Percentiles rank a stretch among this genome's conserved stretches.
Evolutionary conservation across 1,140 invertebrate genomes (phyloP).

Genomic region (Trigoniulus corallinus): DNA sequence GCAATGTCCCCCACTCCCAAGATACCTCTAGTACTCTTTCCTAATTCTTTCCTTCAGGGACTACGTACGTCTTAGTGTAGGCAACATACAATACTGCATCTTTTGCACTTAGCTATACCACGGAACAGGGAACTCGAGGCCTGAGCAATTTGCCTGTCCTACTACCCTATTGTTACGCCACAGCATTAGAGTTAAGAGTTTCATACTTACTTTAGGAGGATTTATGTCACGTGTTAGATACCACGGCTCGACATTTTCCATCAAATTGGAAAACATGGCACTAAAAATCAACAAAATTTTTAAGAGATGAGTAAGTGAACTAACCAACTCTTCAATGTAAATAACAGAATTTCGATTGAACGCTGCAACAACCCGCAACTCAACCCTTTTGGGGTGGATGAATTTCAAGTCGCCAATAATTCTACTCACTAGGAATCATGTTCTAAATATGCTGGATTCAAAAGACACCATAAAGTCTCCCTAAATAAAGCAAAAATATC

Average conservation of each 20-base stretch:
- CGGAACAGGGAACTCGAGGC: no score
- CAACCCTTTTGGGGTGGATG: no score
- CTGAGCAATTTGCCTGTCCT: no score
- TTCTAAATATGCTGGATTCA: slow-evolving; percentile 46
- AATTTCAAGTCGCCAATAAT: no score
- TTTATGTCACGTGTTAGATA: slow-evolving; percentile 38
- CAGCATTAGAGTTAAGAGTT: neutral
- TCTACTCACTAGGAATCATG: slow-evolving; percentile 57
- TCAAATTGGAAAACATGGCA: slow-evolving; percentile 49
- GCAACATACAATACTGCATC: no score
- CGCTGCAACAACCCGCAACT: no score
- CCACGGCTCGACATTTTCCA: slow-evolving; percentile 50
- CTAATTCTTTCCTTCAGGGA: no score
- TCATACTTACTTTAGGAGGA: slow-evolving; percentile 4
- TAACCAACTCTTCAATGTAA: slow-evolving; percentile 5
- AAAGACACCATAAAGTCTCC: slow-evolving; percentile 34
- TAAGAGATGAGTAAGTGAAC: slow-evolving; percentile 11
- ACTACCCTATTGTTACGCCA: no score
- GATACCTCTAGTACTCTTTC: no score
- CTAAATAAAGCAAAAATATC: slow-evolving; percentile 19
- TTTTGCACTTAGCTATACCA: no score
- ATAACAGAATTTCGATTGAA: slow-evolving; percentile 9
- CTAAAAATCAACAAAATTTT: slow-evolving; percentile 28
- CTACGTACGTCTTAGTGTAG: no score
- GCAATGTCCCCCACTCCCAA: no score